These are phyloP conservation scores for Rhynchotus rufescens DNA, from an alignment of 2,797 vertebrate species.

Conservation along the genomic window DNA sequence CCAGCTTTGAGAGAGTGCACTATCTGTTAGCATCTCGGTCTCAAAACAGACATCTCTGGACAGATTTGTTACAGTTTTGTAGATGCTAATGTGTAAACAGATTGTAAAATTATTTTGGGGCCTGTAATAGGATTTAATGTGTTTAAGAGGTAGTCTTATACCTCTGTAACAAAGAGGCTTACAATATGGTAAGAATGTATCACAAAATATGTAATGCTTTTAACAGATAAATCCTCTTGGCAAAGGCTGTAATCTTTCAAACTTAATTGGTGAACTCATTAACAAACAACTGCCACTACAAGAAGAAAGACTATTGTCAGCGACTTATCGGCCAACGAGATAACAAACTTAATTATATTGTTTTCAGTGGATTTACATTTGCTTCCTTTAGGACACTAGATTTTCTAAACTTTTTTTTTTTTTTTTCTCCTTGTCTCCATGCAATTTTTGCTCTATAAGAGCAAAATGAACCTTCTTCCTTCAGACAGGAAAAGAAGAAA, in stretches of 20 bases:
- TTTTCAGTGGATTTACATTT: slow-evolving; percentile 75
- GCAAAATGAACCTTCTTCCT: slow-evolving; percentile 10
- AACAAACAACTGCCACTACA: slow-evolving; percentile 75
- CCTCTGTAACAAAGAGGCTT: slow-evolving; percentile 72
- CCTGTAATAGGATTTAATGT: slow-evolving; percentile 66
- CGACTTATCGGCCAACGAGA: slow-evolving; percentile 74
- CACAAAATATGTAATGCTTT: slow-evolving; percentile 76
- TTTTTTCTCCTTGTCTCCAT: background rate
- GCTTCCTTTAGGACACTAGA: slow-evolving; percentile 64
- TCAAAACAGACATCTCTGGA: slow-evolving; percentile 66
- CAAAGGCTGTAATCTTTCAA: slow-evolving; percentile 76
- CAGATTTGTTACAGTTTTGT: slow-evolving; percentile 66
- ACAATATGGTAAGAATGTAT: slow-evolving; percentile 68
- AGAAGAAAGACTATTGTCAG: slow-evolving; percentile 77
- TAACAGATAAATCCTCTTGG: slow-evolving; percentile 78
- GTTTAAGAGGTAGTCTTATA: slow-evolving; percentile 71
- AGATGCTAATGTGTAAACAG: slow-evolving; percentile 60
- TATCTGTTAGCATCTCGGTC: slow-evolving; percentile 55
- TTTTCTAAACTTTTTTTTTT: slow-evolving; percentile 60
- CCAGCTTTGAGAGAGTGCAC: slow-evolving; percentile 51
- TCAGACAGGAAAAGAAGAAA: background rate
- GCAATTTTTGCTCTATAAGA: background rate
- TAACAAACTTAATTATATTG: slow-evolving; percentile 79
- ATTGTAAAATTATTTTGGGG: slow-evolving; percentile 56
- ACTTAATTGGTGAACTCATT: slow-evolving; percentile 81